Conservation (phyloP, 2,888 invertebrate genomes). For the Ernsta delagoae region DNA sequence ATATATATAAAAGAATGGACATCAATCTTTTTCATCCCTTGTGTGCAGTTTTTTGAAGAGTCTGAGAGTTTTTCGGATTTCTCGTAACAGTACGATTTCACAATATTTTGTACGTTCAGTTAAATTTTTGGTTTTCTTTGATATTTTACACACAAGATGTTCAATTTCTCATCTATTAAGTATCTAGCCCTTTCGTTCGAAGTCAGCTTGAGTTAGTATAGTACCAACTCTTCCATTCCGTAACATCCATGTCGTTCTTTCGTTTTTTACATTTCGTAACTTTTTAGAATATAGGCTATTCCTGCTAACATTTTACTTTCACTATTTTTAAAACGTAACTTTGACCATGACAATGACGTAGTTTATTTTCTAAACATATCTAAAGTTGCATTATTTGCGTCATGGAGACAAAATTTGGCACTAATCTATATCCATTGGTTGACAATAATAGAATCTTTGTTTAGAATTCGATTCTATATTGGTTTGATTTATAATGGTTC, state of each 20-base stretch:
- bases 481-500: constrained; percentile 53
- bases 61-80: not conserved
- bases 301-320: constrained; percentile 15
- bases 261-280: too few relatives aligned
- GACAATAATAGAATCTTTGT: constrained; percentile 67
- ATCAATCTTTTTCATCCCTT: constrained; percentile 71
- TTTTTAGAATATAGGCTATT: not conserved
- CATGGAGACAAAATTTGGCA: constrained; percentile 61
- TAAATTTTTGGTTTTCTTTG: too few relatives aligned
- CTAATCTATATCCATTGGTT: constrained; percentile 51
- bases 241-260: too few relatives aligned
- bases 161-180: too few relatives aligned
- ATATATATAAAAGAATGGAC: constrained; percentile 69
- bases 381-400: constrained; percentile 53
- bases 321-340: constrained; percentile 27
- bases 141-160: too few relatives aligned
- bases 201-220: too few relatives aligned
- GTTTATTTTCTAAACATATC: constrained; percentile 37
- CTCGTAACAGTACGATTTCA: too few relatives aligned
- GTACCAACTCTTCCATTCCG: too few relatives aligned
- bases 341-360: constrained; percentile 14
- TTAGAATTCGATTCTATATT: constrained; percentile 62
- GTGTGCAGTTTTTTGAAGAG: constrained; percentile 30
- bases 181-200: too few relatives aligned
- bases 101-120: too few relatives aligned